Conservation (phyloP, 1,140 invertebrate species). For the Drosophila sucinea region DNA sequence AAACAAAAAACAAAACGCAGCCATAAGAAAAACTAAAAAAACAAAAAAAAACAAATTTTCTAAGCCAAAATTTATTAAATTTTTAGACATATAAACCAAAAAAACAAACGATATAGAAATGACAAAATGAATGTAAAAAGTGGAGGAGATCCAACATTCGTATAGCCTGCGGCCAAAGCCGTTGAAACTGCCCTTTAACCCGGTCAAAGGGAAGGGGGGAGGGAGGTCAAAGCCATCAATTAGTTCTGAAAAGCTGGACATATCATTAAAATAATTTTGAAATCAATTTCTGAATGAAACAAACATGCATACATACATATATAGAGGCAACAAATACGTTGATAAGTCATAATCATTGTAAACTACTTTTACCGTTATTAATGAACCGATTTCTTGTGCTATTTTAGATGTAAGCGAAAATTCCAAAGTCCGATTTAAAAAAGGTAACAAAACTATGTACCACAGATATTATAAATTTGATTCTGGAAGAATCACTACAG, state of each 20-base stretch:
- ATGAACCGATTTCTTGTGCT: background rate
- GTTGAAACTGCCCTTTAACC: slow-evolving; percentile 27
- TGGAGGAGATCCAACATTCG: slow-evolving; percentile 19
- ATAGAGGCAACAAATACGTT: background rate
- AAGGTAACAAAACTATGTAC: no score
- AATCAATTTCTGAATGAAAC: background rate
- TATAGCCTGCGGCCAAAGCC: slow-evolving; percentile 16
- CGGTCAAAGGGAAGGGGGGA: slow-evolving; percentile 19
- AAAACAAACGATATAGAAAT: slow-evolving; percentile 15
- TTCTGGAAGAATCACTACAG: no score
- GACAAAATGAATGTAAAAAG: slow-evolving; percentile 25
- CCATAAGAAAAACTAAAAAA: slow-evolving; percentile 18
- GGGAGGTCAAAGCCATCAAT: slow-evolving; percentile 2
- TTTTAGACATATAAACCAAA: slow-evolving; percentile 65
- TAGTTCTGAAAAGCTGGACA: background rate
- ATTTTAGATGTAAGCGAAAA: slow-evolving; percentile 2
- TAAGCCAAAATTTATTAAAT: slow-evolving; percentile 79
- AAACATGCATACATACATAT: background rate
- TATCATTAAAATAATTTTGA: slow-evolving; percentile 9
- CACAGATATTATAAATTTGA: no score
- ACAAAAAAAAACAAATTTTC: slow-evolving; percentile 54
- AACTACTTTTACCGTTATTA: background rate
- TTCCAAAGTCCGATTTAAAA: background rate
- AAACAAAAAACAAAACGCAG: slow-evolving; percentile 33
- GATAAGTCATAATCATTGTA: background rate